These are phyloP conservation scores for Varanus salvator DNA, from an alignment of 2,113 vertebrate species.

Conservation along the genomic window DNA sequence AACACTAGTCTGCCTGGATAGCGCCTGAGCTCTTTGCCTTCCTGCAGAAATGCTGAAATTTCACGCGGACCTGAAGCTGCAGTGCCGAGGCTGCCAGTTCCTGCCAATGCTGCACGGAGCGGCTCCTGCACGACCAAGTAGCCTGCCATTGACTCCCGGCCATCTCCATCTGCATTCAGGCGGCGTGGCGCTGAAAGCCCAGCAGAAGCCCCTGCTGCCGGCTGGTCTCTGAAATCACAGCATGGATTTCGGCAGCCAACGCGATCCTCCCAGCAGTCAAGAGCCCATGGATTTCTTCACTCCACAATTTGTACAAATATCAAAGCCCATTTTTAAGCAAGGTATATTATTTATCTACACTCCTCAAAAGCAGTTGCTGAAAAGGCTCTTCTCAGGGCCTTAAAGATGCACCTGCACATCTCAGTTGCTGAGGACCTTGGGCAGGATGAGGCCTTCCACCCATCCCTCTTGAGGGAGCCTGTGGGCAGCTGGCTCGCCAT, in stretches of 20 bases:
- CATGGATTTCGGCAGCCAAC: slow-evolving; percentile 86
- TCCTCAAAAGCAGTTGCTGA: slow-evolving; percentile 73
- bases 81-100: slow-evolving; percentile 66
- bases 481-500: too few species aligned
- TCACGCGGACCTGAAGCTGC: slow-evolving; percentile 73
- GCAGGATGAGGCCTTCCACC: too few species aligned
- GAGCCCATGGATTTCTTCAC: slow-evolving; percentile 84
- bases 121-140: slow-evolving; percentile 83
- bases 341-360: slow-evolving; percentile 80
- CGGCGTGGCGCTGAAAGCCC: slow-evolving; percentile 85
- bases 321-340: slow-evolving; percentile 83
- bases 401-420: slow-evolving; percentile 52
- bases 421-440: too few species aligned
- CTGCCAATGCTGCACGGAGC: slow-evolving; percentile 74
- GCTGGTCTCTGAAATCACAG: slow-evolving; percentile 86
- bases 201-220: slow-evolving; percentile 84
- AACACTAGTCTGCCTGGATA: slow-evolving; percentile 47
- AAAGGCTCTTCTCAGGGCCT: slow-evolving; percentile 50
- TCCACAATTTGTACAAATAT: slow-evolving; percentile 83
- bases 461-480: too few species aligned
- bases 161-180: slow-evolving; percentile 89
- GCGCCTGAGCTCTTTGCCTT: slow-evolving; percentile 60
- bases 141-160: slow-evolving; percentile 83
- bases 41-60: slow-evolving; percentile 72
- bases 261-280: slow-evolving; percentile 83